A percentile compares a stretch with the other conserved stretches of the same genome.
Evolutionary conservation across 2,797 vertebrate species (phyloP).

Genomic region (Rhinogobio ventralis): DNA sequence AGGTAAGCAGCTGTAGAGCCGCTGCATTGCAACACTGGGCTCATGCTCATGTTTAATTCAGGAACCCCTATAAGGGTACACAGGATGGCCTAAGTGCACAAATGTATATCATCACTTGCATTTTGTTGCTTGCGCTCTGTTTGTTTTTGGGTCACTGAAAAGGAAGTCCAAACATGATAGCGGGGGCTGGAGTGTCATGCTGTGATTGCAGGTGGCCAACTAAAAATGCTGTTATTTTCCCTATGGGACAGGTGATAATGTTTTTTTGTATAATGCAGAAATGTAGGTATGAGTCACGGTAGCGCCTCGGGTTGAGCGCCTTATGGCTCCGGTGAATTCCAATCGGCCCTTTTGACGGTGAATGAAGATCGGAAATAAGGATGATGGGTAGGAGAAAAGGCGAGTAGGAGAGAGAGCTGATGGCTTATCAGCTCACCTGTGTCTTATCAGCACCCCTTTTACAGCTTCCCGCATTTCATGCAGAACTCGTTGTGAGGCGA

Average conservation of each 20-base stretch:
- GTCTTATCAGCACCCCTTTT: slow-evolving; percentile 32
- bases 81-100: slow-evolving; percentile 61
- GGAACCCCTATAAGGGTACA: slow-evolving; percentile 52
- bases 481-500: slow-evolving; percentile 35
- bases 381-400: slow-evolving; percentile 14
- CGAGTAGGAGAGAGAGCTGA: background rate
- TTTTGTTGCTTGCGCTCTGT: slow-evolving; percentile 47
- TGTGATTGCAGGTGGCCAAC: slow-evolving; percentile 39
- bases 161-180: slow-evolving; percentile 57
- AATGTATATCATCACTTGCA: slow-evolving; percentile 57
- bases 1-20: slow-evolving; percentile 43
- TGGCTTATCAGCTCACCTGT: slow-evolving; percentile 49
- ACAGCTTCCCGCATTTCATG: slow-evolving; percentile 35
- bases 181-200: slow-evolving; percentile 3
- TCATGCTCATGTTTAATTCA: slow-evolving; percentile 73
- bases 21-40: slow-evolving; percentile 41
- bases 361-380: slow-evolving; percentile 22
- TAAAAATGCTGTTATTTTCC: slow-evolving; percentile 38
- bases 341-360: slow-evolving; percentile 7
- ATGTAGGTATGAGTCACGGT: slow-evolving; percentile 38
- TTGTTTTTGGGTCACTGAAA: slow-evolving; percentile 68
- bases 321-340: slow-evolving; percentile 23
- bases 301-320: background rate
- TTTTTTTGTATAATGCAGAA: slow-evolving; percentile 29
- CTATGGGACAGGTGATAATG: slow-evolving; percentile 19